These are phyloP conservation scores for Apolygus lucorum DNA, from an alignment of 1,140 invertebrate genomes.

Conservation along the genomic window DNA sequence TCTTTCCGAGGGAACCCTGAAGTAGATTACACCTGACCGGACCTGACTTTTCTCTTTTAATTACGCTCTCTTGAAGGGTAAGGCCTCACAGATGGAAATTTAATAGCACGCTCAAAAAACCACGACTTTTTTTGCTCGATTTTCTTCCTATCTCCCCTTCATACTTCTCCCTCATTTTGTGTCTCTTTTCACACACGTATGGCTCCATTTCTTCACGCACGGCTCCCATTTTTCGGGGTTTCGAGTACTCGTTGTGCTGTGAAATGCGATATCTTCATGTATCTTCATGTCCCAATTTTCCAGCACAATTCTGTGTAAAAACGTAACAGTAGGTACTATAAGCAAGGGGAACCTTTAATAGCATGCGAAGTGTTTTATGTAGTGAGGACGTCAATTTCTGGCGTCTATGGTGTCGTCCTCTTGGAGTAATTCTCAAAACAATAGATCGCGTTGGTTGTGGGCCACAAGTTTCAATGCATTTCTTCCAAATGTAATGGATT, in stretches of 20 bases:
- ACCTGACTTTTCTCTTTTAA: conserved; percentile 24
- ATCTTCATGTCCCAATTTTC: too few species aligned
- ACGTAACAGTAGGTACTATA: too few species aligned
- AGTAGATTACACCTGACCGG: conserved; percentile 18
- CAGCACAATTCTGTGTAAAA: too few species aligned
- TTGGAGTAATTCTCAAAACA: too few species aligned
- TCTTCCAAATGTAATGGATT: too few species aligned
- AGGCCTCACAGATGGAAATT: conserved; percentile 21
- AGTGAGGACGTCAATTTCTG: too few species aligned
- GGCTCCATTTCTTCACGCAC: not conserved
- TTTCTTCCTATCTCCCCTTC: not conserved
- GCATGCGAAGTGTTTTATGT: too few species aligned
- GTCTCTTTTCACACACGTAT: not conserved
- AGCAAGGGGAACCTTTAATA: too few species aligned
- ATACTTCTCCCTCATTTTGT: not conserved
- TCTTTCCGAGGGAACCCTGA: not conserved
- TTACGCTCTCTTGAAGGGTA: conserved; percentile 11
- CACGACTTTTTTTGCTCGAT: not conserved
- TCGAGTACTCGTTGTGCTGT: not conserved
- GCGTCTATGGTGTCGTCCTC: too few species aligned
- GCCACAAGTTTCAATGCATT: too few species aligned
- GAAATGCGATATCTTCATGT: too few species aligned
- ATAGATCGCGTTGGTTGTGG: too few species aligned
- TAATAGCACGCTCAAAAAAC: conserved; percentile 3
- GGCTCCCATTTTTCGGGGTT: not conserved